Evolutionary conservation across 1,140 invertebrate species (phyloP), one percentile per base, ranked within the genome.

Genomic region (Drosophila parabipectinata): DNA sequence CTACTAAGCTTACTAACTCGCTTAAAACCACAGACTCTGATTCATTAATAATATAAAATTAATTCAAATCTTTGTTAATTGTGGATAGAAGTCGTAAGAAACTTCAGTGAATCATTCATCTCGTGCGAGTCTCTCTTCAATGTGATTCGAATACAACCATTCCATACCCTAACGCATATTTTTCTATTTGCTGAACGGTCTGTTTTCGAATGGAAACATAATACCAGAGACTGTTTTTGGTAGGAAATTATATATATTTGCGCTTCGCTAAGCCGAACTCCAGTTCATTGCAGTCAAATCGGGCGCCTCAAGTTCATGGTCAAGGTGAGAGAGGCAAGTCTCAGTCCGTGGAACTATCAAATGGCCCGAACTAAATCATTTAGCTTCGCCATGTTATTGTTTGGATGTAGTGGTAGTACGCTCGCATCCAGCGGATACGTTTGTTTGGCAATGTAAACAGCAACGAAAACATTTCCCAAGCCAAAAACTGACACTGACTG

Each of bases 401-500:
- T 6, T 57, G 45, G 15, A 15, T 44, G 76, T 28, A 32, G 72
- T 76, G 72, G 41, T 18, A 55, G 58, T 57, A 21, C 26, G 14
- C 47, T 79, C 32, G 37, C 66, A 76, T 39, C 60, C 66, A 72
- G 66, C 72, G 60, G 69, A 79, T 73, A 69, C 68, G 57, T 57
- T 77, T 77, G 74, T 60, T 48, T 39, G 61, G 47, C 45, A 71
- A 79, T 78, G 54, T 80, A 62, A 76, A 67, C 56, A 69, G 39
- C 71, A 61, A 58, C 59, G 61, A 81, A 72, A 75, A 44, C 58
- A 77, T 77, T 79, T 79, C 55, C 66, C 66, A 73, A 57, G 66
- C 52, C 63, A 44, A 60, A 57, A 77, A 72, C 80, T 79, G 80
- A 77, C 80, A 77, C 67, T 61, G 67, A 73, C 72, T 72, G 62